Base-by-base conservation (phyloP, 2,797 vertebrate genomes). In the Macroramphosus scolopax region DNA sequence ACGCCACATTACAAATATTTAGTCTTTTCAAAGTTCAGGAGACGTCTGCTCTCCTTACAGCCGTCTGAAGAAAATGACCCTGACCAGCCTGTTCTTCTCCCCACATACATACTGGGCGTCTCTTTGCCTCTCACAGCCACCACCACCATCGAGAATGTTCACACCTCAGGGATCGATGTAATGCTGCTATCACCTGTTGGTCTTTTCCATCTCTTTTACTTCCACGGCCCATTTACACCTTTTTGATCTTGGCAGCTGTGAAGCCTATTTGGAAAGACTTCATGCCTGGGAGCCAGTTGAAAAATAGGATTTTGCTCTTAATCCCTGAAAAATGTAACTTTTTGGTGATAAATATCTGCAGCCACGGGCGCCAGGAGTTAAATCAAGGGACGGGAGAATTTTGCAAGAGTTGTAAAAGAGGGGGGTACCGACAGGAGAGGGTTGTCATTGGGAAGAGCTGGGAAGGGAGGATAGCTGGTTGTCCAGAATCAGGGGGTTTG, bases 31-130 rank as follows among this genome's bases (percentile, higher is more conserved):
- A n/a, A n/a, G n/a, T n/a, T n/a, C n/a, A n/a, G n/a, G n/a, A n/a
- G n/a, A n/a, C n/a, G n/a, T n/a, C 7, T 14, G 6, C 24, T 1
- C 18, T 17, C 30, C 37, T 49, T 17, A 6, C 17, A 36, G 34
- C 40, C 38, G 11, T 22, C 47, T 53, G 31, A 16, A 47, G 25
- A 15, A 8, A n/a, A 31, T 48, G 2, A 33, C 12, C 60, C 12
- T 3, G 16, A 25, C 8, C 8, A 16, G 16, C 4, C 14, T 5
- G 35, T 6, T 29, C 43, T 11, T 6, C 7, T 36, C 28, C 11
- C 13, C 15, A 30, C 15, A 1, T 3, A 10, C 15, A 38, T 22
- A 12, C 17, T 22, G 26, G 5, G 0, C 17, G 17, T 25, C 13
- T 8, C 39, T 36, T 25, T 17, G 10, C 28, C 16, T 48, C 2